These are phyloP conservation scores for Clarias macrocephalus DNA, from an alignment of 2,113 vertebrate genomes.

Conservation along the genomic window DNA sequence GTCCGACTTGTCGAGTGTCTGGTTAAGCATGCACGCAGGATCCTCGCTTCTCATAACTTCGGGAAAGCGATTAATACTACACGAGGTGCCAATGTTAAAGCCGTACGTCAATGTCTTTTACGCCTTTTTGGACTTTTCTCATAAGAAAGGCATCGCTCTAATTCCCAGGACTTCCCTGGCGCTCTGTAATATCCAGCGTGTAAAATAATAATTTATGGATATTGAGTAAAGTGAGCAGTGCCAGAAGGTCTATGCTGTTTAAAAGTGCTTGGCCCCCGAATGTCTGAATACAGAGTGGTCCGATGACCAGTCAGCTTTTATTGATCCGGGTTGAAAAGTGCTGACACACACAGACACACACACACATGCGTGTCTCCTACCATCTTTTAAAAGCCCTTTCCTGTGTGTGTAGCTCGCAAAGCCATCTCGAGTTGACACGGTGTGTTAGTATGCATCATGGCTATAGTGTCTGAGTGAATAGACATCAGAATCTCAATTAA, in stretches of 20 bases:
- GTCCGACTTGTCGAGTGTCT: neutral
- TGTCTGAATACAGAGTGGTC: constrained; percentile 1
- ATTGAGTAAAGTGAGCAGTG: constrained; percentile 27
- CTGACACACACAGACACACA: constrained; percentile 72
- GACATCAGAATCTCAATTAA: constrained; percentile 27
- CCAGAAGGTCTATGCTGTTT: constrained; percentile 46
- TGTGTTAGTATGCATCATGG: constrained; percentile 45
- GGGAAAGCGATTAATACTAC: neutral
- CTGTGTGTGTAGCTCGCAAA: constrained; percentile 61
- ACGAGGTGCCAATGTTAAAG: constrained; percentile 14
- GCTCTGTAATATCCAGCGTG: neutral
- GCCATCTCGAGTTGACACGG: constrained; percentile 66
- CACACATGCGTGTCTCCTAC: constrained; percentile 51
- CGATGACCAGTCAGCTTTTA: constrained; percentile 65
- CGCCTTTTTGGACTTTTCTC: neutral
- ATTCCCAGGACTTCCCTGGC: neutral
- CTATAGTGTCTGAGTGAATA: constrained; percentile 28
- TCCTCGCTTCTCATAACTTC: neutral
- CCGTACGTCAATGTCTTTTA: neutral
- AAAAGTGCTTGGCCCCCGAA: constrained; percentile 42
- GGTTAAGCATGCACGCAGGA: constrained; percentile 20
- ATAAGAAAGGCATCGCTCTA: neutral
- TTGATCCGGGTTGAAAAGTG: constrained; percentile 78
- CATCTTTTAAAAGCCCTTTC: constrained; percentile 77
- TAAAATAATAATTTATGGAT: constrained; percentile 21